Percentiles rank a stretch among this genome's conserved stretches.
phyloP scores from a whole-genome alignment of 2,113 vertebrate species.

The Chamaea fasciata region DNA sequence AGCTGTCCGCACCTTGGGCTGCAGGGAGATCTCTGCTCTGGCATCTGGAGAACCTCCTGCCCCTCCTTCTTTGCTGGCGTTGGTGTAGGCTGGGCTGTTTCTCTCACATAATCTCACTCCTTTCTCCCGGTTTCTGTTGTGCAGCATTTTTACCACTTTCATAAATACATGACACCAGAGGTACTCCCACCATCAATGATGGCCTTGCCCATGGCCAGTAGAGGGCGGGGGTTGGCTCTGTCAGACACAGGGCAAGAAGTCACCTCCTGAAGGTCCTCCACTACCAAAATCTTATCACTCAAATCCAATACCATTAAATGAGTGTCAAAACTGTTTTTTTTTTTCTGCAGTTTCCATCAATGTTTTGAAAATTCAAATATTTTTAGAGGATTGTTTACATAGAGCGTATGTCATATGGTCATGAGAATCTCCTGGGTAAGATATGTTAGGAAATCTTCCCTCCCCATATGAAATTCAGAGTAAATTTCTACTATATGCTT shows the following conservation, averaged over 20 bases:
- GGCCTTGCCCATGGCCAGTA: background rate
- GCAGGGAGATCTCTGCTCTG: background rate
- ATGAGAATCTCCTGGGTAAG: background rate
- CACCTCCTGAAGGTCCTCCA: accelerated
- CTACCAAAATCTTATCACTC: background rate
- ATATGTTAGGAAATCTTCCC: background rate
- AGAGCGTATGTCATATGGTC: background rate
- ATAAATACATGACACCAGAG: background rate
- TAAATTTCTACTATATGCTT: background rate
- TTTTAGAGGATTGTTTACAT: background rate
- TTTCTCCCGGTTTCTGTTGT: background rate
- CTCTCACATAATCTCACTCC: background rate
- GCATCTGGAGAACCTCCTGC: accelerated
- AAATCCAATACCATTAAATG: background rate
- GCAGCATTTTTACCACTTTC: background rate
- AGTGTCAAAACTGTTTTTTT: background rate
- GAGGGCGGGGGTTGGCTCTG: background rate
- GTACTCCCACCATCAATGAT: accelerated
- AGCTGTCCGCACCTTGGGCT: background rate
- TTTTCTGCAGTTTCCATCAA: background rate
- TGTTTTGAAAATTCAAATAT: background rate
- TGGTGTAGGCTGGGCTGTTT: accelerated
- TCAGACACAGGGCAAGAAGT: background rate
- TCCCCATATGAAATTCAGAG: background rate
- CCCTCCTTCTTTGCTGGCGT: background rate